Conservation (phyloP, 2,888 invertebrate species). For the Gymnoscelis rufifasciata region DNA sequence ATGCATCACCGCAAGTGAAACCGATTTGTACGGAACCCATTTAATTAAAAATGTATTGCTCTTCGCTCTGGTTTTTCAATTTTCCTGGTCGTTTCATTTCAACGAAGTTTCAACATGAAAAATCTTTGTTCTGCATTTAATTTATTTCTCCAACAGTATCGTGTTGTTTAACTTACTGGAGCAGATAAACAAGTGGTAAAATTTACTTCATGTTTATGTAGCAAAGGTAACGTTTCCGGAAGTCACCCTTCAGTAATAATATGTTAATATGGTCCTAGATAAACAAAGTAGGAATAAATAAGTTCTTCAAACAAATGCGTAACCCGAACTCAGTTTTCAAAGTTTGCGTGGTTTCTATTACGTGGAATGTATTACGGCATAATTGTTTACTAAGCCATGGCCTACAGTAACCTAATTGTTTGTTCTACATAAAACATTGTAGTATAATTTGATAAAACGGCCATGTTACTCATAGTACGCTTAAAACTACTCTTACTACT, state of each 20-base stretch:
- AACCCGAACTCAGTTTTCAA: constrained; percentile 4
- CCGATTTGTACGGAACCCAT: constrained; percentile 4
- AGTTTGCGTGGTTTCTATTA: constrained; percentile 1
- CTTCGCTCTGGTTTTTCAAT: constrained; percentile 1
- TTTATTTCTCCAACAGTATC: neutral
- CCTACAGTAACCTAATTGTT: neutral
- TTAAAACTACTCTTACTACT: too few relatives aligned
- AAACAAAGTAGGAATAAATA: constrained; percentile 23
- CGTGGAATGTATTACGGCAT: neutral
- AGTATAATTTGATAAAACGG: too few relatives aligned
- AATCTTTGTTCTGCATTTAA: neutral
- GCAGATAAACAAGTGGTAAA: too few relatives aligned
- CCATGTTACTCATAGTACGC: too few relatives aligned
- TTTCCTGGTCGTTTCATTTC: neutral
- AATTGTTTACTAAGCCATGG: neutral
- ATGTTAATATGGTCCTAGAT: constrained; percentile 15
- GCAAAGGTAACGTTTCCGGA: constrained; percentile 4
- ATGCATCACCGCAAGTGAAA: too few relatives aligned
- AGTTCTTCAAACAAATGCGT: constrained; percentile 12
- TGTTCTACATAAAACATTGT: too few relatives aligned
- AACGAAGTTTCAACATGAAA: neutral
- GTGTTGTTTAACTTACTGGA: neutral
- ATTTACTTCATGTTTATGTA: constrained; percentile 1
- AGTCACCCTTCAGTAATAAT: constrained; percentile 3
- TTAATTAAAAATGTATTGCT: neutral